Base-by-base conservation (phyloP, 2,888 invertebrate genomes). In the Macaria notata region DNA sequence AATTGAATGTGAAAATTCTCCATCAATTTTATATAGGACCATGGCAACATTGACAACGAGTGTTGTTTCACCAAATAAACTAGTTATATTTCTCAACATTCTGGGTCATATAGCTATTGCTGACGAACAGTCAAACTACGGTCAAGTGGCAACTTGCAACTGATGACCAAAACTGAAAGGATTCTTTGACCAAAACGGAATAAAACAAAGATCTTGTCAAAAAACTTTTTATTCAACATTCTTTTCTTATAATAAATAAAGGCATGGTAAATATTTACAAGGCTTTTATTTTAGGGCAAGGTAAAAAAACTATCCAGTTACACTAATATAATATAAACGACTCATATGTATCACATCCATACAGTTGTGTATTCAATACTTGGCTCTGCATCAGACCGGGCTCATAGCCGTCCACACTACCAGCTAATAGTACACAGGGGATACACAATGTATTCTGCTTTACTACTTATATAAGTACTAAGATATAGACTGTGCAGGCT, bases 251-350 rank as follows among this genome's bases (percentile, higher is more conserved):
- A 72, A 79, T 88, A 85, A 48, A 76, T 88, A 89, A 89, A 91
- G 88, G 90, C 90, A 86, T 86, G 83, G 81, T 86, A 85, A 83
- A 81, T 90, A 91, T 91, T 85, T 91, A 91, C 90, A 91, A 84
- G 89, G 89, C 88, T 87, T 88, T 76, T 59, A 87, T 86, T 84
- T 87, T 76, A 83, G 84, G 88, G 88, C 88, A 89, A 88, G 89
- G 88, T 89, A 89, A 84, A 88, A 50, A 88, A 88, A 90, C 85
- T 84, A 86, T 84, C 83, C 83, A 85, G 83, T 81, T 79, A 83
- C 70, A 75, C 77, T 83, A 83, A 70, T 19, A 19, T 19, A 19
- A 31, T 41, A 78, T 73, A 78, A 79, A 77, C 78, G 71, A 84
- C 79, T 83, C 78, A 73, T 78, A 79, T 80, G 74, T 86, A 84